These are phyloP conservation scores for Melolontha melolontha DNA, from an alignment of 2,888 invertebrate species.

Conservation along the genomic window DNA sequence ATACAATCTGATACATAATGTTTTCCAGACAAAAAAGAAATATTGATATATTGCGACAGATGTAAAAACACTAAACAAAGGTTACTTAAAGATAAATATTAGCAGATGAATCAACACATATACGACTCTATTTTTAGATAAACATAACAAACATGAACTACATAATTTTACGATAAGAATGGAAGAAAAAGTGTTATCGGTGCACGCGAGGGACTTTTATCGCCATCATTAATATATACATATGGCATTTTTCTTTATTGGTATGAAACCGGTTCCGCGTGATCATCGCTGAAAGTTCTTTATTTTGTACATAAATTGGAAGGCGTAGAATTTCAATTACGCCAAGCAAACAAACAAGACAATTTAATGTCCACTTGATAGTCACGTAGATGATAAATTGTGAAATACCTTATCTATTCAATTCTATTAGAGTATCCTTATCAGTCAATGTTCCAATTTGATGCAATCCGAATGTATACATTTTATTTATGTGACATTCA, in stretches of 20 bases:
- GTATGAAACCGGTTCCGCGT: slow-evolving; percentile 10
- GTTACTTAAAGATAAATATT: slow-evolving; percentile 42
- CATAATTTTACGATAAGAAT: slow-evolving; percentile 34
- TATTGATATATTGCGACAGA: slow-evolving; percentile 38
- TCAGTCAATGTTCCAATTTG: slow-evolving; percentile 31
- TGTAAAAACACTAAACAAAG: slow-evolving; percentile 41
- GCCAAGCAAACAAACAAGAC: slow-evolving; percentile 20
- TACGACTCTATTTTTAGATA: slow-evolving; percentile 40
- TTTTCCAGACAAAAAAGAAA: slow-evolving; percentile 16
- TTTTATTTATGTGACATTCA: slow-evolving; percentile 10
- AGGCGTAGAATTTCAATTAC: slow-evolving; percentile 5
- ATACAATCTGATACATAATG: neutral
- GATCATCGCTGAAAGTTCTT: slow-evolving; percentile 8
- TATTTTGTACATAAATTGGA: slow-evolving; percentile 16
- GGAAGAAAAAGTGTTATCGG: slow-evolving; percentile 31
- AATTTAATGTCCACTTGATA: slow-evolving; percentile 8
- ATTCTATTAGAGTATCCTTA: slow-evolving; percentile 15
- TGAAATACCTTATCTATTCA: slow-evolving; percentile 18
- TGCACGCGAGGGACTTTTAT: slow-evolving; percentile 27
- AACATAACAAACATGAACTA: slow-evolving; percentile 41
- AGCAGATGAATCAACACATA: slow-evolving; percentile 38
- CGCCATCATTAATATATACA: slow-evolving; percentile 25
- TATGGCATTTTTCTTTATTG: slow-evolving; percentile 16
- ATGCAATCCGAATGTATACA: slow-evolving; percentile 2
- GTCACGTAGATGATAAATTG: slow-evolving; percentile 29